Base-by-base conservation (phyloP, 2,113 vertebrate genomes). In the Cephalopholis sonnerati region DNA sequence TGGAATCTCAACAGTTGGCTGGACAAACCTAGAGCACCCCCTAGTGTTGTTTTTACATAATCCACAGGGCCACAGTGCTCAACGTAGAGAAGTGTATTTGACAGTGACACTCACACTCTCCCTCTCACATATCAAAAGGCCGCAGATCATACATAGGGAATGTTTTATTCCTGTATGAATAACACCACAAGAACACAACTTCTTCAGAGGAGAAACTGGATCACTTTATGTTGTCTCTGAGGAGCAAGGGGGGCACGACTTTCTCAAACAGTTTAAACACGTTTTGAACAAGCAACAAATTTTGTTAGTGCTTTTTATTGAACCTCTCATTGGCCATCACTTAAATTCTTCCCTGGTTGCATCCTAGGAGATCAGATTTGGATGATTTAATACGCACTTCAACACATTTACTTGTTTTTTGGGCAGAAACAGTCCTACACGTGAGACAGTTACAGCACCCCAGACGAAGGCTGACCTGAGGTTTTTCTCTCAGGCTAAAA, bases 21-120 rank as follows among this genome's bases (percentile, higher is more conserved):
- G 48, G 64, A 91, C 79, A 94, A 94, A 91, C 91, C 89, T 93
- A 80, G 86, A 94, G 91, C 93, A 87, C 95, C 94, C 93, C 93
- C 94, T 96, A 90, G 93, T 94, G 93, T 83, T 65, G 59, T 2
- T 69, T 86, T 53, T 32, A 12, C 16, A 81, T 82, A 88, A 85
- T 80, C 71, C 77, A 82, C 65, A 59, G 7, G 36, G 10, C 16
- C 24, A 16, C 9, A 86, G 17, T 20, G 25, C 54, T 44, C 2
- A 55, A 55, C 27, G 51, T 7, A 48, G 4, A 50, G 41, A 70
- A 15, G 3, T 32, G 18, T 53, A 71, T 69, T 59, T 71, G 27
- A 51, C 46, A 58, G 32, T 15, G 0, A 57, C 39, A 57, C 9
- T 32, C 44, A 48, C 4, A 11, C 1, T 1, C 46, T 48, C 5